Base-by-base conservation (phyloP, 1,140 invertebrate species). In the Pygmarrhopalites habei region DNA sequence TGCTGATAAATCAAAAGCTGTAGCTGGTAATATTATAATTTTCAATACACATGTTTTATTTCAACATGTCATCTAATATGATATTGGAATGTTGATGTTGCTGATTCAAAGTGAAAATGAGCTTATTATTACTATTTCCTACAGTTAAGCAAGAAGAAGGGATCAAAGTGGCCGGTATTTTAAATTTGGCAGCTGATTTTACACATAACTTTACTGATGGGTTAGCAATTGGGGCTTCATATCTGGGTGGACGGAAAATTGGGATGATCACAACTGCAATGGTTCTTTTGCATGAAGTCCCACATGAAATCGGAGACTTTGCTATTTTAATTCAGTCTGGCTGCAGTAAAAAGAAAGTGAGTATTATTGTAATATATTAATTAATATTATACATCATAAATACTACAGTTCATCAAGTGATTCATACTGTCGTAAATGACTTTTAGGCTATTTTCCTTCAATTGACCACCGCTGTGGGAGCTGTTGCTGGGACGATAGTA, bases 231-330 rank as follows among this genome's bases (percentile, higher is more conserved):
- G 93, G 95, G 52, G 93, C 94, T 10, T 95, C 93, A n/a, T 98
- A 88, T 76, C 82, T 96, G 67, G 92, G 90, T 69, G 92, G 93
- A 10, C 81, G 84, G 71, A 85, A 76, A 71, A 80, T 90, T 68
- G 90, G 89, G 15, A 81, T 90, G 46, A 81, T 96, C 5, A 97
- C 95, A 5, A 96, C 93, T 21, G 77, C 93, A 26, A 96, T 92
- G 1, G 95, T 98, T 73, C 80, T 98, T 28, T 78, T 98, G 35
- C 95, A 98, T 77, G 95, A 98, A 82, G 86, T 98, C 65, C 95
- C 95, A 53, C 95, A 98, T 80, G 95, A 98, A 80, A 96, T 98
- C 74, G 95, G 95, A 55, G 95, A 98, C 78, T 98, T 95, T 83
- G 94, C 95, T 32, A 96, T 98, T 77, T 81, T 98, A 23, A 83